These are phyloP conservation scores for Cyclophora albipunctata DNA, from an alignment of 2,888 invertebrate species.

Conservation along the genomic window DNA sequence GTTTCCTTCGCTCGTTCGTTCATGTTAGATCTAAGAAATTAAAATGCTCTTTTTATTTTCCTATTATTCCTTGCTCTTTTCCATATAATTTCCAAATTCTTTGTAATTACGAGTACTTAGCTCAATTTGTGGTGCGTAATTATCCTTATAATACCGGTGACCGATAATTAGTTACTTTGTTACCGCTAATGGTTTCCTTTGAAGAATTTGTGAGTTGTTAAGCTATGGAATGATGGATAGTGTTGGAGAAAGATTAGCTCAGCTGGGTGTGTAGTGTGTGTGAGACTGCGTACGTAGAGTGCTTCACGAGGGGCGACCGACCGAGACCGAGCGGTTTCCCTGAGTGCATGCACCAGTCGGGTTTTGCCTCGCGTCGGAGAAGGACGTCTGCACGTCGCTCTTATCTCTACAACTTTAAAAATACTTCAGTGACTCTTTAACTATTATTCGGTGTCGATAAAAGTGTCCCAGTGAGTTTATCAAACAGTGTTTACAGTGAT, in stretches of 20 bases:
- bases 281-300: conserved; percentile 4
- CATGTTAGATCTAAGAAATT: background rate
- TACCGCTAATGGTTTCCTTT: conserved; percentile 7
- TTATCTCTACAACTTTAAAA: conserved; percentile 15
- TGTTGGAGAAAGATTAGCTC: conserved; percentile 23
- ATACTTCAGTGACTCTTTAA: conserved; percentile 14
- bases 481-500: conserved; percentile 25
- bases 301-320: conserved; percentile 20
- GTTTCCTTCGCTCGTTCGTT: background rate
- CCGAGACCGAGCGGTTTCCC: conserved; percentile 20
- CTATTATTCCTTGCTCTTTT: too few relatives aligned
- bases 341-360: conserved; percentile 35
- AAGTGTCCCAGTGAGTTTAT: conserved; percentile 27
- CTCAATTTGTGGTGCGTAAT: conserved; percentile 3
- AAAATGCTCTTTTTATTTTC: too few relatives aligned
- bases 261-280: conserved; percentile 40
- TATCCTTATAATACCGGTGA: conserved; percentile 4
- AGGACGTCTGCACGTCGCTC: conserved; percentile 24
- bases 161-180: conserved; percentile 10
- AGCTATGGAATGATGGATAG: conserved; percentile 6
- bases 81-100: too few relatives aligned
- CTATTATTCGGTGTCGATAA: conserved; percentile 14
- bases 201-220: conserved; percentile 7
- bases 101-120: background rate
- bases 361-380: conserved; percentile 32